phyloP scores from a whole-genome alignment of 2,797 vertebrate genomes.

The Aselliscus stoliczkanus region DNA sequence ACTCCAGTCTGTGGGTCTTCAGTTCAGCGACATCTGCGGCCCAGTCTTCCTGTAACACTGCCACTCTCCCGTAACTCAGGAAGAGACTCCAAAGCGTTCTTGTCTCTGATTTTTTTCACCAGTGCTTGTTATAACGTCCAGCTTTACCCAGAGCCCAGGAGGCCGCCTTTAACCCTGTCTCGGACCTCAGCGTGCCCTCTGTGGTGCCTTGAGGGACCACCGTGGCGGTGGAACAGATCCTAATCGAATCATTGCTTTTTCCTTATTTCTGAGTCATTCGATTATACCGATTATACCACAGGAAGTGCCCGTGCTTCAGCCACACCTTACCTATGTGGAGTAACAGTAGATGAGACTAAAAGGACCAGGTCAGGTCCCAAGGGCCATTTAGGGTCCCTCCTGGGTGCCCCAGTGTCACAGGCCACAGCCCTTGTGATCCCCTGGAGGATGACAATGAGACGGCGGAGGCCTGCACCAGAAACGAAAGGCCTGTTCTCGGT shows the following conservation, averaged over 20 bases:
- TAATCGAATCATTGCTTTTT: accelerated
- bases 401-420: accelerated
- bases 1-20: too few relatives aligned
- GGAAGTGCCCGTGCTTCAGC: neutral
- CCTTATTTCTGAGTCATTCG: neutral
- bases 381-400: neutral
- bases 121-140: neutral
- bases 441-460: too few relatives aligned
- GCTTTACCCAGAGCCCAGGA: neutral
- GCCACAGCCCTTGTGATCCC: neutral
- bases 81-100: neutral
- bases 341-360: neutral
- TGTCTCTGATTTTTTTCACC: neutral
- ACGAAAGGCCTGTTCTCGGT: accelerated
- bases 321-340: accelerated
- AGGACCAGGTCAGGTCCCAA: too few relatives aligned
- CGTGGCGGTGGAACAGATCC: accelerated
- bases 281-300: too few relatives aligned
- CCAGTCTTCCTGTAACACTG: neutral
- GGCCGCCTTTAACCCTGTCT: neutral
- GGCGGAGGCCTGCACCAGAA: accelerated
- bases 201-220: neutral
- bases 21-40: accelerated
- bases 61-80: neutral
- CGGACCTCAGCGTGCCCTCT: accelerated